These are phyloP conservation scores for Apamea anceps DNA, from an alignment of 2,888 invertebrate species.

Conservation along the genomic window DNA sequence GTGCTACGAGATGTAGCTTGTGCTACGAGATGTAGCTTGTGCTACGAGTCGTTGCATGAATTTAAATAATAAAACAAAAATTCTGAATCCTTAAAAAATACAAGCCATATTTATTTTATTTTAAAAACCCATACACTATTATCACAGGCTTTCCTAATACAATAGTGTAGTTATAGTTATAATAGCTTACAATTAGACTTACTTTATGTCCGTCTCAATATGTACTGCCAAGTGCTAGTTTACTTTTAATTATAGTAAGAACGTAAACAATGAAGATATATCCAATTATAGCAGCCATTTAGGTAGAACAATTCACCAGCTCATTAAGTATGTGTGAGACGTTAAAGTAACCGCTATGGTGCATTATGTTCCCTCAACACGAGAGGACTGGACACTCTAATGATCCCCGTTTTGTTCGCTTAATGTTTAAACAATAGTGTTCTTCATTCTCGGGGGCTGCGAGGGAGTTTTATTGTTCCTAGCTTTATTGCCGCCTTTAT, in stretches of 20 bases:
- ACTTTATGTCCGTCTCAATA: background rate
- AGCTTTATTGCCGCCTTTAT: slow-evolving; percentile 32
- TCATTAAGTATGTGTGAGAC: slow-evolving; percentile 82
- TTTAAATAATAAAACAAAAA: background rate
- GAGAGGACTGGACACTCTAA: slow-evolving; percentile 77
- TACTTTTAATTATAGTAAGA: slow-evolving; percentile 22
- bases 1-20: background rate
- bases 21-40: background rate
- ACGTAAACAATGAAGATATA: slow-evolving; percentile 23
- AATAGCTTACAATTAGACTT: too few species aligned
- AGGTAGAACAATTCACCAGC: slow-evolving; percentile 75
- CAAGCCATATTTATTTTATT: too few species aligned
- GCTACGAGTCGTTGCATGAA: background rate
- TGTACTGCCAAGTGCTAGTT: background rate
- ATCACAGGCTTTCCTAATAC: too few species aligned
- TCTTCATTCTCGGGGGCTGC: slow-evolving; percentile 39
- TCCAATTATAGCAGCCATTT: slow-evolving; percentile 67
- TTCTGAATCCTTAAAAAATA: background rate
- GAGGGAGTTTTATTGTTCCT: slow-evolving; percentile 45
- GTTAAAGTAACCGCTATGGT: slow-evolving; percentile 79
- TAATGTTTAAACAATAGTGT: slow-evolving; percentile 78
- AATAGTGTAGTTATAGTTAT: too few species aligned
- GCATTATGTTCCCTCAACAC: slow-evolving; percentile 74
- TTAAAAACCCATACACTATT: too few species aligned
- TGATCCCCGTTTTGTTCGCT: slow-evolving; percentile 72